Conservation (phyloP, 30 jellyfish, hydroid and myxozoan species). For the Aurelia sp. region DNA sequence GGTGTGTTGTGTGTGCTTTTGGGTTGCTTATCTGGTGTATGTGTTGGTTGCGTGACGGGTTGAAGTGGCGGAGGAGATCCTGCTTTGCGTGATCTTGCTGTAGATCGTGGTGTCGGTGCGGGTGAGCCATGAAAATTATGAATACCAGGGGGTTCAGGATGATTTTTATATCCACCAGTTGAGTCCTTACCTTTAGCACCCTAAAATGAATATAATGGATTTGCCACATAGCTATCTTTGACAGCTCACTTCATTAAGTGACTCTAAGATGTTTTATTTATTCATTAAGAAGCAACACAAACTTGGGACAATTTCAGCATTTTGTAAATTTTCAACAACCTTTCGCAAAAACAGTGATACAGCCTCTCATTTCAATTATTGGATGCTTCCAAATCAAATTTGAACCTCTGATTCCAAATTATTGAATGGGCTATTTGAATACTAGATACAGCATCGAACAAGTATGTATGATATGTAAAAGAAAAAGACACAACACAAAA, state of each 20-base stretch:
- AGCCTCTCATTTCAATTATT: too few species aligned
- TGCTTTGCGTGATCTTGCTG: constrained; percentile 56
- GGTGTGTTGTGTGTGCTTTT: constrained; percentile 17
- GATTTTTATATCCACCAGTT: constrained; percentile 46
- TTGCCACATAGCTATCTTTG: too few species aligned
- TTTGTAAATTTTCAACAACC: too few species aligned
- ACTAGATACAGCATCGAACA: neutral
- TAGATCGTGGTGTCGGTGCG: constrained; percentile 49
- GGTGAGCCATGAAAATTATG: constrained; percentile 37
- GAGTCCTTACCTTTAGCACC: constrained; percentile 37
- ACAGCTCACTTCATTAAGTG: too few species aligned
- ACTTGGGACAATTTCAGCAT: too few species aligned
- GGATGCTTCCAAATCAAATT: too few species aligned
- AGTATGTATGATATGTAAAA: neutral
- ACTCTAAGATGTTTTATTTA: too few species aligned
- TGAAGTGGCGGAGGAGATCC: constrained; percentile 63
- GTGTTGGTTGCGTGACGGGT: constrained; percentile 4
- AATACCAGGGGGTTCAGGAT: constrained; percentile 44
- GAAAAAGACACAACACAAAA: neutral
- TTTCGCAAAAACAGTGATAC: too few species aligned
- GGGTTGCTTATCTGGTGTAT: neutral
- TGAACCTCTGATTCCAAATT: too few species aligned
- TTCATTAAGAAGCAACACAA: too few species aligned
- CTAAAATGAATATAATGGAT: neutral
- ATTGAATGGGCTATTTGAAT: too few species aligned